These are phyloP conservation scores for Tridacna crocea DNA, from an alignment of 2,888 invertebrate species.

Conservation along the genomic window DNA sequence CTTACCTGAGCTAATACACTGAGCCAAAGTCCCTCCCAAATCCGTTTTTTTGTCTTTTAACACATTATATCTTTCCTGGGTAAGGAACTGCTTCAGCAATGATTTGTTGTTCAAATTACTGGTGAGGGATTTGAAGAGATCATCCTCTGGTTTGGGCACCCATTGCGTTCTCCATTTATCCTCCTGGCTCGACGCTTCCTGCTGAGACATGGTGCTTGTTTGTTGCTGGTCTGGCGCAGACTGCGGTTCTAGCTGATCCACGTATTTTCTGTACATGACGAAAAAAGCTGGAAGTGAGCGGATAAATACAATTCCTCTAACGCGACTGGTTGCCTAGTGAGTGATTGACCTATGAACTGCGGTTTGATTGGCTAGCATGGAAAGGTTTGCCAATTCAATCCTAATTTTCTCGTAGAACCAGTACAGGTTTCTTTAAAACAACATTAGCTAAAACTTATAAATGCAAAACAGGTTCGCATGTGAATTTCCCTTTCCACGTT, in stretches of 20 bases:
- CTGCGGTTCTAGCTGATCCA: conserved; percentile 51
- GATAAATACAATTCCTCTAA: conserved; percentile 36
- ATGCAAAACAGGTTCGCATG: no score
- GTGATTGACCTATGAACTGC: conserved; percentile 35
- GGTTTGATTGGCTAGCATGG: conserved; percentile 31
- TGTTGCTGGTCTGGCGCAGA: conserved; percentile 42
- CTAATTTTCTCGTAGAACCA: background rate
- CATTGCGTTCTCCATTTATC: conserved; percentile 55
- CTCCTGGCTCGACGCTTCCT: conserved; percentile 31
- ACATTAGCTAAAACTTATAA: background rate
- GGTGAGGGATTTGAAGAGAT: conserved; percentile 67
- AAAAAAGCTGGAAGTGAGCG: conserved; percentile 21
- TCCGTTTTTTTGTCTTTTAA: conserved; percentile 73
- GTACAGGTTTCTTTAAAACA: conserved; percentile 2
- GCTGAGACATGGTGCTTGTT: conserved; percentile 12
- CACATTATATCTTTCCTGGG: conserved; percentile 64
- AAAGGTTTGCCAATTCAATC: conserved; percentile 2
- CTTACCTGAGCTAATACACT: conserved; percentile 89
- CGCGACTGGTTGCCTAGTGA: conserved; percentile 61
- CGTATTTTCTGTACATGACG: conserved; percentile 64
- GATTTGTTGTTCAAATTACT: conserved; percentile 65
- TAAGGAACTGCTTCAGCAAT: conserved; percentile 89
- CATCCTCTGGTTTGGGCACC: conserved; percentile 44
- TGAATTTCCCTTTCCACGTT: no score
- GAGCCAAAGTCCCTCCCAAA: conserved; percentile 75